Base-by-base conservation (phyloP, 1,140 invertebrate species). In the Gonatopus flavifemur region DNA sequence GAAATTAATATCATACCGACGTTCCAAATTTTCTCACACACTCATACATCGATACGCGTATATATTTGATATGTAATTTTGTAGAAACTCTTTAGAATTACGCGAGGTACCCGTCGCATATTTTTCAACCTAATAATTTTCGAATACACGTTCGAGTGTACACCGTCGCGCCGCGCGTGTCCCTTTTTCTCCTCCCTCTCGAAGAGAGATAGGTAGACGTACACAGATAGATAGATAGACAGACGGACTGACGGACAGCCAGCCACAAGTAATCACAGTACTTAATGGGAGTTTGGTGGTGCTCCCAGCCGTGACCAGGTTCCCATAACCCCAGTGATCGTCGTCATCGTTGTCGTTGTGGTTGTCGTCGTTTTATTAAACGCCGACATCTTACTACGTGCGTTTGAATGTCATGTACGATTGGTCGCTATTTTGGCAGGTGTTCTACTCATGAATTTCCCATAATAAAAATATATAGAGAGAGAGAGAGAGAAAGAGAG, bases 291-390 rank as follows among this genome's bases (percentile, higher is more conserved):
- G 57, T n/a, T n/a, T n/a, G n/a, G n/a, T 57, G 59, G 38, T 61
- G 46, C 39, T 44, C 47, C 58, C 45, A 64, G 64, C 62, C 66
- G 64, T 70, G 64, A 67, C 62, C 66, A 60, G 64, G 72, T 76
- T 76, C 74, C 74, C 74, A 76, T 69, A 76, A 68, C 65, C 72
- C 62, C 10, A 4, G 7, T 12, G 30, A 7, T 49, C 51, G 22
- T 18, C 55, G 47, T 62, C 46, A 54, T 62, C 57, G 62, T 62
- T 52, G 49, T 45, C 67, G 57, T 45, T 48, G 49, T 45, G 38
- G 63, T 56, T 63, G 50, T 59, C 56, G 49, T 42, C 42, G 36
- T 39, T 33, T 49, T 44, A 42, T 32, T 22, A 10, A 21, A 20
- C 31, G 21, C 5, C 20, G 38, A 38, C 12, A 13, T 38, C 3